Evolutionary conservation across 2,888 invertebrate genomes (phyloP), one percentile per base, ranked within the genome.

Genomic region (Syrista parreyssii): DNA sequence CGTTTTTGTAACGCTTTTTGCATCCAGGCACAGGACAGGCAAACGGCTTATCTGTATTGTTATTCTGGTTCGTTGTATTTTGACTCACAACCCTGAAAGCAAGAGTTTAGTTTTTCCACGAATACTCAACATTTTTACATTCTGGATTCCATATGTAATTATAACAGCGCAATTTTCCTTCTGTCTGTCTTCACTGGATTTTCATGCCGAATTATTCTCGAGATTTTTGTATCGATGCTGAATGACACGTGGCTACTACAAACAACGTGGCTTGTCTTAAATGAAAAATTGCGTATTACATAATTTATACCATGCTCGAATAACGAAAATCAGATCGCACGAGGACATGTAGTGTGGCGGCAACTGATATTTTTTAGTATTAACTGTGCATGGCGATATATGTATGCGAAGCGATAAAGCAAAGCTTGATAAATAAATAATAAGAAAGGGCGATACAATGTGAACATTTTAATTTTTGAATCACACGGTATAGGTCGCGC

Each of bases 21-120:
- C 97, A 97, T 74, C 97, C 97, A 75, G 96, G 96, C 79, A 97
- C 95, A 1, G 96, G 96, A 90, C 97, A 97, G 11, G 95, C 95
- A 92, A 96, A 97, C 1, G 96, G 96, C 90, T 96, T 97, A 89
- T 96, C 96, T 81, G 92, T 79, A 82, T 82, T 84, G 78, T 80
- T 85, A 79, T 82, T 85, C 76, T 80, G 84, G 75, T 80, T 82
- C 30, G 81, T 72, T 75, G 79, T 77, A 75, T 78, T 80, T 77
- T 82, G 84, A 83, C 81, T 85, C 76, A 85, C 82, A 75, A 84
- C 82, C 85, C 86, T 86, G 83, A 36, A 80, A 84, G 80, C 78
- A 75, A 80, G 68, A 55, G 23, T 55, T 55, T 55, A 55, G 55
- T 55, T 55, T 55, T 55, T 55, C 55, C 55, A 55, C 55, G 55